Evolutionary conservation across 2,888 invertebrate species (phyloP).

Genomic region (Listrodromus nycthemerus): DNA sequence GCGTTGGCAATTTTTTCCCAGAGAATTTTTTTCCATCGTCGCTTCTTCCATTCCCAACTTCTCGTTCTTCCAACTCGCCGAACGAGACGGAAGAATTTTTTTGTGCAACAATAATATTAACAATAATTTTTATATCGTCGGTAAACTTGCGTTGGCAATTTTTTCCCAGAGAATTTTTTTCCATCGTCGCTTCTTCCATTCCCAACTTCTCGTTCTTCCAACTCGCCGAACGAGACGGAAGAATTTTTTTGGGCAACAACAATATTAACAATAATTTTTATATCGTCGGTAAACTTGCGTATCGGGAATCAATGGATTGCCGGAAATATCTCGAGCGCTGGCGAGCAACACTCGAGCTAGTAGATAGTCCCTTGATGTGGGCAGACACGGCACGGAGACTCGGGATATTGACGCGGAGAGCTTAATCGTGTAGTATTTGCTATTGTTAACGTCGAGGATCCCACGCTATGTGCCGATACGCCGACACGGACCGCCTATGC

Average conservation of each 20-base stretch:
- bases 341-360: slow-evolving; percentile 6
- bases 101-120: neutral
- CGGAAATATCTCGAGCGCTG: neutral
- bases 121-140: too few species aligned
- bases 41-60: neutral
- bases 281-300: neutral
- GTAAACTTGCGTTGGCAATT: neutral
- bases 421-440: slow-evolving; percentile 40
- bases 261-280: too few species aligned
- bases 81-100: neutral
- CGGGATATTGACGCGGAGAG: slow-evolving; percentile 20
- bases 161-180: neutral
- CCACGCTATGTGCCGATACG: slow-evolving; percentile 33
- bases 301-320: neutral
- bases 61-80: neutral
- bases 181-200: neutral
- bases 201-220: neutral
- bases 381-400: slow-evolving; percentile 27
- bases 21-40: neutral
- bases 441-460: slow-evolving; percentile 34
- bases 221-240: neutral
- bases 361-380: slow-evolving; percentile 34
- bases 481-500: slow-evolving; percentile 13
- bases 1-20: neutral
- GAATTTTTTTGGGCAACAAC: neutral